Evolutionary conservation across 2,797 vertebrate genomes (phyloP), one percentile per base, ranked within the genome.

Genomic region (Peromyscus nudipes): DNA sequence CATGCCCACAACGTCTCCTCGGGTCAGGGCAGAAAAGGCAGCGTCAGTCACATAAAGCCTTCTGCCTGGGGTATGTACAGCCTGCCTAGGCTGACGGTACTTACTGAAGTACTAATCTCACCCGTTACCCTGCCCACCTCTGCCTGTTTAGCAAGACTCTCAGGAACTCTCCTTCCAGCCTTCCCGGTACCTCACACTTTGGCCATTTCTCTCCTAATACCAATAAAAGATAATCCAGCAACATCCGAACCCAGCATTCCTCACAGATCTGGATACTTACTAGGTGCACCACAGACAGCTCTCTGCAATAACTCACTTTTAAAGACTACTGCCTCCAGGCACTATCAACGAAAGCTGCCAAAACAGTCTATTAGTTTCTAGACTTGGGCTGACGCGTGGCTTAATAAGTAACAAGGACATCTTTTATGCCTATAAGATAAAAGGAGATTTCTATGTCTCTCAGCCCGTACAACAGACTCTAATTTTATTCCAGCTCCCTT

Each of bases 321-420:
- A 84, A 95, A 92, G 69, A 84, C 84, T 60, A 79, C 69, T 90
- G 94, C 65, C 84, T 96, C 69, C 67, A 92, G 64, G 76, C 62
- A 79, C 55, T 46, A 60, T 43, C 60, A 80, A 83, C 25, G 37
- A 81, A 89, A 57, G 37, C 76, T 85, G 71, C 40, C 62, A 46
- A 62, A 60, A 73, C 27, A 43, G 52, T 75, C 52, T 29, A 49
- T 43, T 86, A 25, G 77, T 46, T 52, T 73, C 83, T n/a, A 83
- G 55, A 79, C 81, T 84, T 89, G 49, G 29, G 37, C n/a, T 43
- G 52, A 49, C 17, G 25, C 14, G 37, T 40, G 67, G 27, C 16
- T 91, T 93, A 80, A 76, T 43, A 82, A 80, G 55, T n/a, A 79
- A 87, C 40, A 73, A 91, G 43, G 71, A 6, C 62, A 52, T 16